Percentiles rank a stretch among this genome's conserved stretches.
These are phyloP conservation scores for Ursus arctos DNA, from an alignment of 2,113 vertebrate species.

Conservation along the genomic window DNA sequence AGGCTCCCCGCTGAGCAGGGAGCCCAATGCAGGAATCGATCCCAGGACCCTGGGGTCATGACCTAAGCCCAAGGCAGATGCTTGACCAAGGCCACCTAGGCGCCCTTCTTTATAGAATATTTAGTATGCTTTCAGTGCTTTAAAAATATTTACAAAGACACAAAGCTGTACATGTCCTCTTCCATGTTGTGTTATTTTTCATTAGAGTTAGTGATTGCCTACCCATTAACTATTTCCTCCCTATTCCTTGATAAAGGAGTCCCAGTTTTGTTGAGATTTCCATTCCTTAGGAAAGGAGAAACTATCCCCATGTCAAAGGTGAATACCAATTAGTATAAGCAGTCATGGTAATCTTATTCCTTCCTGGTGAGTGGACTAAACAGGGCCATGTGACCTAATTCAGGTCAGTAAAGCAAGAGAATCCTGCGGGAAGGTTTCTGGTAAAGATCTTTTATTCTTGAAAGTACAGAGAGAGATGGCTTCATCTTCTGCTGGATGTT, in stretches of 20 bases:
- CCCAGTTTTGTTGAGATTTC: background rate
- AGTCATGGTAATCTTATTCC: background rate
- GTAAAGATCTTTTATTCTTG: background rate
- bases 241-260: background rate
- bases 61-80: background rate
- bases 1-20: no score
- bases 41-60: background rate
- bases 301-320: background rate
- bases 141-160: background rate
- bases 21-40: background rate
- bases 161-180: background rate
- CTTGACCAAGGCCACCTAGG: background rate
- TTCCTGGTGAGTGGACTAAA: background rate
- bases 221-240: background rate
- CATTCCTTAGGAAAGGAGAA: background rate
- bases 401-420: background rate
- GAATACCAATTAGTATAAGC: background rate
- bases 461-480: slow-evolving; percentile 17
- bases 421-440: background rate
- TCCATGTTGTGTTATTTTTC: background rate
- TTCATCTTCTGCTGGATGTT: background rate
- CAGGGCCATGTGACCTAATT: background rate
- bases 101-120: background rate
- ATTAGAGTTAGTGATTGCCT: background rate
- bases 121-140: background rate